These are phyloP conservation scores for Dolomedes plantarius DNA, from an alignment of 2,888 invertebrate species.

Conservation along the genomic window DNA sequence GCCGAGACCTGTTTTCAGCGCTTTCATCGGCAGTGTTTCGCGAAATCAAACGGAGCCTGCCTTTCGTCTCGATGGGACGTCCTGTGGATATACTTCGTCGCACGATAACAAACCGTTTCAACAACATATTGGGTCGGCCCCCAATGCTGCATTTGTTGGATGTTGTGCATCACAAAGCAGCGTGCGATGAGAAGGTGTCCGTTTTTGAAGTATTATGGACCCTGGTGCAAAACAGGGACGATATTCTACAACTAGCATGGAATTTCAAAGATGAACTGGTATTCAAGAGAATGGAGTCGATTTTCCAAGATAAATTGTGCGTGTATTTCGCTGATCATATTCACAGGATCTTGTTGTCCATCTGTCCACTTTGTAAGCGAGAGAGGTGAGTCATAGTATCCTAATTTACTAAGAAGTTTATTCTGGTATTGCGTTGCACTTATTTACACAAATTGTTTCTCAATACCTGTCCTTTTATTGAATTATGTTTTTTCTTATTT, in stretches of 20 bases:
- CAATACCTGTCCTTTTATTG: too few relatives aligned
- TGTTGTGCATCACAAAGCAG: constrained; percentile 35
- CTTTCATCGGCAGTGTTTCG: neutral
- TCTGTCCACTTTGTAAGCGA: constrained; percentile 42
- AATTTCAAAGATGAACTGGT: constrained; percentile 24
- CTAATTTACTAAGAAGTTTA: too few relatives aligned
- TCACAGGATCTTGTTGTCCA: constrained; percentile 12
- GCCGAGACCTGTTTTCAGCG: constrained; percentile 7
- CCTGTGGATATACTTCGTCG: constrained; percentile 24
- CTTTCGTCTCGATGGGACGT: constrained; percentile 23
- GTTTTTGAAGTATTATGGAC: neutral
- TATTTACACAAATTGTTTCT: too few relatives aligned
- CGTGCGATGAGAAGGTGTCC: neutral
- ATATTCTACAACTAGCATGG: constrained; percentile 31
- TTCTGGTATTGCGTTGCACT: too few relatives aligned
- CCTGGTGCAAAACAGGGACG: neutral
- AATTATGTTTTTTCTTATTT: too few relatives aligned
- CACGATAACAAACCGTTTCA: neutral
- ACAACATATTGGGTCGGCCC: constrained; percentile 41
- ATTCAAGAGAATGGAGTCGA: constrained; percentile 17
- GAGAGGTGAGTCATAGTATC: constrained; percentile 49
- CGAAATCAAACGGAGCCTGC: constrained; percentile 11
- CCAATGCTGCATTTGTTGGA: constrained; percentile 34
- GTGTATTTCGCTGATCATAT: constrained; percentile 27
- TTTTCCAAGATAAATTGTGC: constrained; percentile 18